These are phyloP conservation scores for Drosophila emarginata DNA, from an alignment of 2,888 invertebrate genomes.

Conservation along the genomic window DNA sequence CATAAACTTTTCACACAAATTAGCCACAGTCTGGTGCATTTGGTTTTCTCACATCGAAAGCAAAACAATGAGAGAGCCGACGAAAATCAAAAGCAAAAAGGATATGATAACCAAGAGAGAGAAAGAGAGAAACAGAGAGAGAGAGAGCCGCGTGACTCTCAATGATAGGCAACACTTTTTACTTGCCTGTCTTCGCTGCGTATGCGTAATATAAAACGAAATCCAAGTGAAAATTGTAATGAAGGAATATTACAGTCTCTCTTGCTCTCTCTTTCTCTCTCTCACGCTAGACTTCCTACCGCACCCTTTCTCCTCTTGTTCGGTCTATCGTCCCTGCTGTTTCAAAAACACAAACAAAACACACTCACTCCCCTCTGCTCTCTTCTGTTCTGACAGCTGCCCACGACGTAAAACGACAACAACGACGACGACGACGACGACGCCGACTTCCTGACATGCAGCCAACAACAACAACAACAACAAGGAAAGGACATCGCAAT, in stretches of 20 bases:
- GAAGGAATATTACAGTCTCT: conserved; percentile 63
- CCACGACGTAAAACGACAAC: not conserved
- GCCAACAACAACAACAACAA: conserved; percentile 6
- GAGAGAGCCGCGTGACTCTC: conserved; percentile 40
- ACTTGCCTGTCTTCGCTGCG: conserved; percentile 49
- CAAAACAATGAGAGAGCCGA: conserved; percentile 31
- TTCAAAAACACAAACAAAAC: not conserved
- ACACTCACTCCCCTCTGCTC: not conserved
- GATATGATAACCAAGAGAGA: conserved; percentile 18
- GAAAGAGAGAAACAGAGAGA: conserved; percentile 3
- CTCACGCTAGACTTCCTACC: not conserved
- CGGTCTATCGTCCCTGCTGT: not conserved
- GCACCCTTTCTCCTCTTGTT: not conserved
- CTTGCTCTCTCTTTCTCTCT: not conserved
- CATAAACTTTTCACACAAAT: conserved; percentile 36
- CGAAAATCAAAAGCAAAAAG: conserved; percentile 17
- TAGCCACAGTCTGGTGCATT: conserved; percentile 55
- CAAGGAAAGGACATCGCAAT: conserved; percentile 31
- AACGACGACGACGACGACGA: conserved; percentile 34
- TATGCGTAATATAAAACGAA: conserved; percentile 68
- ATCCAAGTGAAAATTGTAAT: conserved; percentile 52
- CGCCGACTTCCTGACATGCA: conserved; percentile 53
- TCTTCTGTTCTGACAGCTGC: not conserved
- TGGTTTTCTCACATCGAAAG: conserved; percentile 35
- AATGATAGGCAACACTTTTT: conserved; percentile 59